Evolutionary conservation across 2,113 vertebrate genomes (phyloP).

Genomic region (Callipepla californica): DNA sequence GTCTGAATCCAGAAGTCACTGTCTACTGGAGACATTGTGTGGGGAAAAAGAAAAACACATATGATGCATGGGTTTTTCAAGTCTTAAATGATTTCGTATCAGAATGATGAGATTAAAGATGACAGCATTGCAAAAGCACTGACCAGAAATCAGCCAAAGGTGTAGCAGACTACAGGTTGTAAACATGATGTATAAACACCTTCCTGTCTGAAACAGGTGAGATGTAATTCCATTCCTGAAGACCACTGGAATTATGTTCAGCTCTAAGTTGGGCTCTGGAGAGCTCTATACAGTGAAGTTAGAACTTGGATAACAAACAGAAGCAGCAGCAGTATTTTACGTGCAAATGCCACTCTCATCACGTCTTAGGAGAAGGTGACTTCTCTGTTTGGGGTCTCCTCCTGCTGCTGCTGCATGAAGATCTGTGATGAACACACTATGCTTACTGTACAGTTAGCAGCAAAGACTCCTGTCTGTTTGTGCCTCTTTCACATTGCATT

Average conservation of each 20-base stretch:
- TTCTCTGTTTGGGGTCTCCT: conserved; percentile 5
- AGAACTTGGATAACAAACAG: background rate
- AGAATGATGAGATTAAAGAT: conserved; percentile 64
- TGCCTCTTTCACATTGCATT: conserved; percentile 48
- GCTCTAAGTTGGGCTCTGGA: conserved; percentile 66
- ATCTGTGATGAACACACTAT: conserved; percentile 50
- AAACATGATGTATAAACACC: conserved; percentile 61
- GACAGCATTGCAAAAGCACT: conserved; percentile 63
- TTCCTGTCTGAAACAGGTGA: conserved; percentile 57
- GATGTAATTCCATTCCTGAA: conserved; percentile 60
- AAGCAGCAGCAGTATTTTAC: conserved; percentile 47
- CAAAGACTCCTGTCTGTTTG: conserved; percentile 54
- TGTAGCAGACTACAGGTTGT: conserved; percentile 52
- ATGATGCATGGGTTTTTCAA: conserved; percentile 85
- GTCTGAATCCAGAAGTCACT: conserved; percentile 87
- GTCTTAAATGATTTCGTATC: conserved; percentile 78
- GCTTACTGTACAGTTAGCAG: conserved; percentile 59
- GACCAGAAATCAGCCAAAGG: conserved; percentile 61
- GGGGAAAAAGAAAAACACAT: conserved; percentile 70
- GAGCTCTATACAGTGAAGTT: conserved; percentile 40
- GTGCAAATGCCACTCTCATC: conserved; percentile 57
- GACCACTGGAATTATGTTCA: conserved; percentile 52
- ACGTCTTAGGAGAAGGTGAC: conserved; percentile 34
- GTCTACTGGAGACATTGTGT: conserved; percentile 86
- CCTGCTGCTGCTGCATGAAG: conserved; percentile 56